phyloP scores from a whole-genome alignment of 2,797 vertebrate species.

The Gobionotothen gibberifrons region DNA sequence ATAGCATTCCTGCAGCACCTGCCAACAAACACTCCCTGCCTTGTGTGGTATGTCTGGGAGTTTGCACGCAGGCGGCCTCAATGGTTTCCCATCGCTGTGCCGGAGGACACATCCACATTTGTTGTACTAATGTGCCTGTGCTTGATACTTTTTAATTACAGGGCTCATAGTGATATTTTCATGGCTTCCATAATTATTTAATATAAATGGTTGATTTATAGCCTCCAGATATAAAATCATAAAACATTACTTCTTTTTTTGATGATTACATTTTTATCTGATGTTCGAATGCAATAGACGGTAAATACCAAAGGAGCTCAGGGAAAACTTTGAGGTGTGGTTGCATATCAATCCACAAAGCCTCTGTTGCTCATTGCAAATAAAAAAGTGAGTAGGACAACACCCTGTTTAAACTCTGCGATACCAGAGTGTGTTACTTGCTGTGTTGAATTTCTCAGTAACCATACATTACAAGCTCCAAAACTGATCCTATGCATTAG shows the following conservation, averaged over 20 bases:
- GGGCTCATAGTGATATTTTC: conserved; percentile 5
- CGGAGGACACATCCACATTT: conserved; percentile 25
- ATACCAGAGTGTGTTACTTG: conserved; percentile 39
- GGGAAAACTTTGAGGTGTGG: conserved; percentile 66
- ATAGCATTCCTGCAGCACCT: conserved; percentile 66
- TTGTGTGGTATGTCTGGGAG: conserved; percentile 60
- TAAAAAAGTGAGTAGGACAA: conserved; percentile 50
- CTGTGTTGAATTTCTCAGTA: conserved; percentile 26
- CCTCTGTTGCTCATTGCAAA: conserved; percentile 53
- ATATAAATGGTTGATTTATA: conserved; percentile 1
- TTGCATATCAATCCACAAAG: conserved; percentile 39
- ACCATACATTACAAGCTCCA: conserved; percentile 27
- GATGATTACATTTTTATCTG: not conserved
- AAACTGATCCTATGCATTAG: conserved; percentile 1
- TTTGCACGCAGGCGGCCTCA: conserved; percentile 57
- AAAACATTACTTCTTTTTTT: conserved; percentile 7
- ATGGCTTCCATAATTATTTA: conserved; percentile 10
- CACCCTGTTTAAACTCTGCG: conserved; percentile 53
- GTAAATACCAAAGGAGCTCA: conserved; percentile 20
- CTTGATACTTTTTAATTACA: conserved; percentile 8
- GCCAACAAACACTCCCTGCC: conserved; percentile 67
- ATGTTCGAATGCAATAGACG: conserved; percentile 24
- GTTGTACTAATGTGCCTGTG: conserved; percentile 4
- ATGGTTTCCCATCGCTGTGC: conserved; percentile 43
- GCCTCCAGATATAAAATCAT: conserved; percentile 3